These are phyloP conservation scores for Cylas formicarius DNA, from an alignment of 1,140 invertebrate species.

Conservation along the genomic window DNA sequence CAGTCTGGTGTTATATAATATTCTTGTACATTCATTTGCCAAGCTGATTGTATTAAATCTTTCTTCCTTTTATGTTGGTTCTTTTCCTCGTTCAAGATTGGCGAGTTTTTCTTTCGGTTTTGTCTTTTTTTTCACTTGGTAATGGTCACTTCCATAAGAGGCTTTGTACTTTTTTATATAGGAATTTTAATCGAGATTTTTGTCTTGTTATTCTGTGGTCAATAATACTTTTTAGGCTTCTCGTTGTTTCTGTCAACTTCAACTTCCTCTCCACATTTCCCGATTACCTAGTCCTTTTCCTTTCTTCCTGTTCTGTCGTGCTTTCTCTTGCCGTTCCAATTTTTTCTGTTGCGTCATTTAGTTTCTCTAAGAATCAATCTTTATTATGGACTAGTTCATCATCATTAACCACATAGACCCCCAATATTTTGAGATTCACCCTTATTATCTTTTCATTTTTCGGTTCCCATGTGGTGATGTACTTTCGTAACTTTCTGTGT, in stretches of 20 bases:
- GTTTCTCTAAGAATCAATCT: conserved; percentile 6
- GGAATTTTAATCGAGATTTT: no score
- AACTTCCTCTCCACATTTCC: conserved; percentile 9
- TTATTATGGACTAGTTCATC: not conserved
- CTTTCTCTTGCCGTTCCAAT: conserved; percentile 5
- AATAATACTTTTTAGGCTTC: not conserved
- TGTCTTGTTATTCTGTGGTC: no score
- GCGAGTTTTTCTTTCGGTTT: not conserved
- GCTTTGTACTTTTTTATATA: no score
- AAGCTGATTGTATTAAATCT: not conserved
- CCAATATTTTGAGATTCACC: conserved; percentile 1
- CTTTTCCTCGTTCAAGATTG: no score
- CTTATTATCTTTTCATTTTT: conserved; percentile 4
- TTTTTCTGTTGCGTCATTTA: not conserved
- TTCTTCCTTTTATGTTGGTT: no score
- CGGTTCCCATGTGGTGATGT: conserved; percentile 8
- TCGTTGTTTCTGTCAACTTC: not conserved
- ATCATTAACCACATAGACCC: conserved; percentile 2
- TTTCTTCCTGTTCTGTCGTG: conserved; percentile 9
- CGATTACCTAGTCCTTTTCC: conserved; percentile 8
- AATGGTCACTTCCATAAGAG: no score
- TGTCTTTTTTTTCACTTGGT: no score
- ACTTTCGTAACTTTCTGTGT: not conserved
- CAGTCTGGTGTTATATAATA: not conserved
- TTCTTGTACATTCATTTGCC: not conserved